These are phyloP conservation scores for Panthera leo DNA, from an alignment of 2,113 vertebrate species.

Conservation along the genomic window DNA sequence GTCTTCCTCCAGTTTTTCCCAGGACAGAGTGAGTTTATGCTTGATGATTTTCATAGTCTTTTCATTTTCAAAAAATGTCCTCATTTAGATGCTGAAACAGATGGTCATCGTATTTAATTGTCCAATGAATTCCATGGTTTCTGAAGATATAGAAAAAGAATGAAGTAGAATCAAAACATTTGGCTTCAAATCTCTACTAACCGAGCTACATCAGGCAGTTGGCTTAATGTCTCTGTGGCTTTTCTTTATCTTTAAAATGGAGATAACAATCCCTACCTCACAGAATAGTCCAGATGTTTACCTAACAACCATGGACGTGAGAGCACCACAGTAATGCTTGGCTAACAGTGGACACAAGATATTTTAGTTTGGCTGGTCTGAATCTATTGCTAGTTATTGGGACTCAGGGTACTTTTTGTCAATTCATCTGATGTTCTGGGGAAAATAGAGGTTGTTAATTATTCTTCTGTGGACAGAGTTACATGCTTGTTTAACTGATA, in stretches of 20 bases:
- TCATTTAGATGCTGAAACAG: neutral
- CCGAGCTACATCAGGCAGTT: neutral
- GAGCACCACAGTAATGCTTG: neutral
- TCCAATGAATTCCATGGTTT: neutral
- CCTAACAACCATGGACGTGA: neutral
- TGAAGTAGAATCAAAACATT: neutral
- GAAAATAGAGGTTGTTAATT: neutral
- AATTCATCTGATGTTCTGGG: neutral
- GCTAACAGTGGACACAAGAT: too few relatives aligned
- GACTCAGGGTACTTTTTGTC: neutral
- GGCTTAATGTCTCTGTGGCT: neutral
- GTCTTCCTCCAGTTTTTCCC: neutral
- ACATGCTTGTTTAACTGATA: neutral
- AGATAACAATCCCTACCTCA: neutral
- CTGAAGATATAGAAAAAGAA: neutral
- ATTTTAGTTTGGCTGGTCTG: neutral
- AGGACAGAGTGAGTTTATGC: neutral
- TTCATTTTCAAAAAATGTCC: neutral
- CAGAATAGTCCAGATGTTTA: neutral
- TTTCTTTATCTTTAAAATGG: neutral
- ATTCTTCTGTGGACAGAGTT: neutral
- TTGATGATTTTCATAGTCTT: neutral
- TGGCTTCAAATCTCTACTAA: neutral
- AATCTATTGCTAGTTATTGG: neutral
- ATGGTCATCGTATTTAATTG: neutral